Evolutionary conservation across 2,797 vertebrate genomes (phyloP), one percentile per base, ranked within the genome.

Genomic region (Pseudochaenichthys georgianus): DNA sequence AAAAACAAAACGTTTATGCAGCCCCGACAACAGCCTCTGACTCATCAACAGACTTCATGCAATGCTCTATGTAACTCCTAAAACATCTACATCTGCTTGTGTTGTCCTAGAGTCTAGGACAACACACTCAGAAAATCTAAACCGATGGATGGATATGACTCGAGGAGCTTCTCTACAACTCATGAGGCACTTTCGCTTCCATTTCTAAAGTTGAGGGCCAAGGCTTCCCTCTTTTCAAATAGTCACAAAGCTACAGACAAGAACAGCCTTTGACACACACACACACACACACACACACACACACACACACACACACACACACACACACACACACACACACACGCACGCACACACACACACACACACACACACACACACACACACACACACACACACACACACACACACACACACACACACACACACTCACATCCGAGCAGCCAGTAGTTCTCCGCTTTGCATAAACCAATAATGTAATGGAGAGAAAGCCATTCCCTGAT

Each of bases 391-490:
- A 59, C 53, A n/a, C 62, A 47, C 46, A 53, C 53, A 19, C 38
- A 38, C 59, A 60, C 65, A 70, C 54, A 45, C 74, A 63, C 70
- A 70, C 55, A 71, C 31, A 71, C 58, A 43, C 50, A 65, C 1
- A 38, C 23, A 75, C 50, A 67, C 63, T 7, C 51, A 67, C 31
- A 64, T 60, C 63, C 69, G 72, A 88, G 73, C 77, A 83, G 82
- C 61, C 61, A 62, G 69, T 78, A 63, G 28, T 73, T 77, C 68
- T 78, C 88, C 86, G 77, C 59, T 93, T 92, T 91, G 87, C 91
- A 92, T 93, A 91, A 93, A 89, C 90, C 90, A 93, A 92, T 92
- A 91, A 87, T 80, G 82, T 89, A 90, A 91, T 90, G 88, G 87
- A 76, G 85, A 77, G 81, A 87, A 80, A 87, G 78, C 73, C 86